Evolutionary conservation across 2,797 vertebrate species (phyloP), one percentile per base, ranked within the genome.

Genomic region (Orientallactaga sibirica): DNA sequence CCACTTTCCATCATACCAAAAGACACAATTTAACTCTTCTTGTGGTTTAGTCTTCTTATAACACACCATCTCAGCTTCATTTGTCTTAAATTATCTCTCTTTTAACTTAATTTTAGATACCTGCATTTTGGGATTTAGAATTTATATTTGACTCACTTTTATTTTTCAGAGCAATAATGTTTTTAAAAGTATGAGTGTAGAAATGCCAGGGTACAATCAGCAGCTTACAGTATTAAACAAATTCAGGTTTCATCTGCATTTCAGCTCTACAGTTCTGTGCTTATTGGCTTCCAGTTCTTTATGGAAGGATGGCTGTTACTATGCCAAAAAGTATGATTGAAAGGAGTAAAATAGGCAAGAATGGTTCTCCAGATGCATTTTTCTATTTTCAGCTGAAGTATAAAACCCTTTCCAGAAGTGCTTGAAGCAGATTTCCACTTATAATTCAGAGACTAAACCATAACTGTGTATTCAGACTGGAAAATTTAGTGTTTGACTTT

Each of bases 351-450:
- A 20, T 75, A 43, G 22, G 20, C 12, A 18, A 29, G 4, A 84
- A 79, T 19, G 8, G 0, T 41, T 92, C 20, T 87, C 22, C 74
- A 79, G 77, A 18, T 93, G 62, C 5, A 71, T 41, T 55, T 79
- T 93, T 67, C 52, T 77, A n/a, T 86, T 92, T 87, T 81, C 43
- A 27, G 81, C n/a, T 76, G 25, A 67, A 86, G n/a, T 48, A 29
- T 16, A 67, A 84, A 83, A 24, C 19, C 1, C 41, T 82, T 79
- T 55, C 43, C 76, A 91, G 73, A 85, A 90, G 27, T 15, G 41
- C 80, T 90, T 73, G 16, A 18, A 66, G 52, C 66, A 88, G 52
- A 90, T 61, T 95, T 77, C 71, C 80, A 78, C 61, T 94, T 88
- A 43, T 14, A 91, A 86, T 29, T 41, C 61, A 73, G 14, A 86